These are phyloP conservation scores for Congeria kusceri DNA, from an alignment of 2,888 invertebrate genomes.

Conservation along the genomic window DNA sequence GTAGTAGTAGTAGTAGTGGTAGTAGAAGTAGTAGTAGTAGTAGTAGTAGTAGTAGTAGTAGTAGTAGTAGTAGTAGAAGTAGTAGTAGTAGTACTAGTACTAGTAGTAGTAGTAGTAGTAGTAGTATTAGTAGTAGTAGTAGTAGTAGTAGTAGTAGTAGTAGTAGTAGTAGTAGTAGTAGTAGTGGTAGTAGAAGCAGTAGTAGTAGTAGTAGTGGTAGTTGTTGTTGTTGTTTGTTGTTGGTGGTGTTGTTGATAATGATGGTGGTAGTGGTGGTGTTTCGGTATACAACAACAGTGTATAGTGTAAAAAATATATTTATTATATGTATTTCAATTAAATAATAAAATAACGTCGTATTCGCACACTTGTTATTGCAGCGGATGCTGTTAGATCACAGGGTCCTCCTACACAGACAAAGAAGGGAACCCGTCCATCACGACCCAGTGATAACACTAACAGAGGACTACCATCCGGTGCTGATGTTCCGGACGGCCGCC, in stretches of 20 bases:
- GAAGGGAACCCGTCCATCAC: slow-evolving; percentile 38
- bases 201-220: no score
- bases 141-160: slow-evolving; percentile 13
- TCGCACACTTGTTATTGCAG: slow-evolving; percentile 30
- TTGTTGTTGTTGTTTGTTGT: no score
- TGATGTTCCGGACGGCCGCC: slow-evolving; percentile 26
- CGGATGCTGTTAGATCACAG: slow-evolving; percentile 45
- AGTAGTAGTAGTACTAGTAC: no score
- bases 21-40: slow-evolving; percentile 6
- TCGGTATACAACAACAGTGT: no score
- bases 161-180: slow-evolving; percentile 1
- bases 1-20: slow-evolving; percentile 1
- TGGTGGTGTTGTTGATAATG: no score
- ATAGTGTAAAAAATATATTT: no score
- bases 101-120: no score
- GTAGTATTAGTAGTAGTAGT: not conserved
- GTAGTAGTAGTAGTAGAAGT: slow-evolving; percentile 1
- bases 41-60: slow-evolving; percentile 8
- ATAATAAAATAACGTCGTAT: not conserved
- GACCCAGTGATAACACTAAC: slow-evolving; percentile 6
- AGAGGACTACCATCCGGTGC: slow-evolving; percentile 27
- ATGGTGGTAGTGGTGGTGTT: no score
- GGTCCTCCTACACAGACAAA: slow-evolving; percentile 44
- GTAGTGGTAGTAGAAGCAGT: no score
- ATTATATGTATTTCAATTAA: no score